phyloP scores from a whole-genome alignment of 1,140 invertebrate genomes.

The Drosophila nigromelanica region DNA sequence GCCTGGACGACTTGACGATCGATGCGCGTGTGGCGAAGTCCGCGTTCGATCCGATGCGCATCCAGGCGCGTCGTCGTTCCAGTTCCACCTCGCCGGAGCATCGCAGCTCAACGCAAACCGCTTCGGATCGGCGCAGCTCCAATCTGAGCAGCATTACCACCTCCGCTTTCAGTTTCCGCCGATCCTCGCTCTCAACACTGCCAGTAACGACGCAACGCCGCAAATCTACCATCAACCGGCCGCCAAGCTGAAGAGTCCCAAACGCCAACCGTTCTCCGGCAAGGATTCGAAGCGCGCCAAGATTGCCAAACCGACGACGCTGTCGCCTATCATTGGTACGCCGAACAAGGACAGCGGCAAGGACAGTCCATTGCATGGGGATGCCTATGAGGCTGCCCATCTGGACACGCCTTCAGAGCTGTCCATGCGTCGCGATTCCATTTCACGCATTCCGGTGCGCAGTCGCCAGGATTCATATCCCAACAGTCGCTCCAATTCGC shows the following conservation, averaged over 20 bases:
- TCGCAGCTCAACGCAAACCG: slow-evolving; percentile 79
- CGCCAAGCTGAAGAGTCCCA: slow-evolving; percentile 29
- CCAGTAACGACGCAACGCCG: slow-evolving; percentile 60
- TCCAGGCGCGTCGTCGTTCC: slow-evolving; percentile 56
- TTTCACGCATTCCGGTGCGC: slow-evolving; percentile 73
- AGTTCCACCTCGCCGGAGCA: slow-evolving; percentile 79
- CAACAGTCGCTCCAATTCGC: slow-evolving; percentile 64
- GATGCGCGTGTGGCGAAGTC: slow-evolving; percentile 34
- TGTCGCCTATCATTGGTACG: slow-evolving; percentile 82
- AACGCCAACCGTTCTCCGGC: slow-evolving; percentile 47
- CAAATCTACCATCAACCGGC: slow-evolving; percentile 51
- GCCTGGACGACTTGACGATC: slow-evolving; percentile 63
- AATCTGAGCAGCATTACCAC: slow-evolving; percentile 80
- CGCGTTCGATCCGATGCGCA: slow-evolving; percentile 24
- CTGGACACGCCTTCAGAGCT: slow-evolving; percentile 53
- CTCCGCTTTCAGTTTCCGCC: slow-evolving; percentile 78
- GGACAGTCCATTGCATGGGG: slow-evolving; percentile 67
- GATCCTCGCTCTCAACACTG: slow-evolving; percentile 65
- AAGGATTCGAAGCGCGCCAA: slow-evolving; percentile 53
- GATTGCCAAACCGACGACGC: slow-evolving; percentile 74
- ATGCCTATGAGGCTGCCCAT: slow-evolving; percentile 31
- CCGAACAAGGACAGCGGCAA: slow-evolving; percentile 80
- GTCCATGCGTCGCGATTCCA: slow-evolving; percentile 63
- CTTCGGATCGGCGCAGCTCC: slow-evolving; percentile 75
- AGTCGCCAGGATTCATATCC: slow-evolving; percentile 54